Percentiles rank a stretch among this genome's conserved stretches.
Conservation (phyloP, 2,797 vertebrate genomes). For the Girardinus metallicus region DNA sequence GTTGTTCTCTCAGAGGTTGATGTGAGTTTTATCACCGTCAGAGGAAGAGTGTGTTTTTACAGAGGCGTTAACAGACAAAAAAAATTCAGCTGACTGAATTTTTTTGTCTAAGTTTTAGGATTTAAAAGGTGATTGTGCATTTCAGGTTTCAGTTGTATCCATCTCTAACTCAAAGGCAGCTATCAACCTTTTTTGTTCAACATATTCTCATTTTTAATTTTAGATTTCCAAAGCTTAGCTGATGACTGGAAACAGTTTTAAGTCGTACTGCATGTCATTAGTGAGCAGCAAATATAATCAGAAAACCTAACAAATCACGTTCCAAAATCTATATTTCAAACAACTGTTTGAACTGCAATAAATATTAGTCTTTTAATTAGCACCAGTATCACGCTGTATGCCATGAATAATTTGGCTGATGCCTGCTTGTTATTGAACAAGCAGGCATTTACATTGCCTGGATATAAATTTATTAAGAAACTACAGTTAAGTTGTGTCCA, state of each 20-base stretch:
- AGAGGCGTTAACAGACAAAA: too few species aligned
- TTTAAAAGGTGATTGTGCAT: constrained; percentile 25
- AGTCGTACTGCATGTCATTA: neutral
- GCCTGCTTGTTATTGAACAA: neutral
- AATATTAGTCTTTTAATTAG: neutral
- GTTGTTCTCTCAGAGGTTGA: constrained; percentile 12
- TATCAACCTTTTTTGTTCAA: neutral
- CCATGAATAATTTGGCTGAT: neutral
- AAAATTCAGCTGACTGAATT: constrained; percentile 38
- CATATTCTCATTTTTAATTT: neutral
- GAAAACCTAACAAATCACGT: neutral
- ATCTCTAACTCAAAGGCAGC: neutral
- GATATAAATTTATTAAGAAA: neutral
- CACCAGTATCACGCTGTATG: neutral
- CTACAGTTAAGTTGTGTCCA: neutral
- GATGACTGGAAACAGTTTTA: neutral
- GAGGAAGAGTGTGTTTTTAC: constrained; percentile 11
- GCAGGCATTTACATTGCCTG: neutral
- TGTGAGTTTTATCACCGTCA: constrained; percentile 24
- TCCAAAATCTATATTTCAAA: neutral
- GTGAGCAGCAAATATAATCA: neutral
- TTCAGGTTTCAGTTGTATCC: constrained; percentile 16
- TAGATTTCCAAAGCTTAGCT: neutral
- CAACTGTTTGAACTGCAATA: neutral
- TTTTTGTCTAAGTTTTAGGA: constrained; percentile 29